Evolutionary conservation across 2,797 vertebrate species (phyloP), one percentile per base, ranked within the genome.

Genomic region (Cynopterus sphinx): DNA sequence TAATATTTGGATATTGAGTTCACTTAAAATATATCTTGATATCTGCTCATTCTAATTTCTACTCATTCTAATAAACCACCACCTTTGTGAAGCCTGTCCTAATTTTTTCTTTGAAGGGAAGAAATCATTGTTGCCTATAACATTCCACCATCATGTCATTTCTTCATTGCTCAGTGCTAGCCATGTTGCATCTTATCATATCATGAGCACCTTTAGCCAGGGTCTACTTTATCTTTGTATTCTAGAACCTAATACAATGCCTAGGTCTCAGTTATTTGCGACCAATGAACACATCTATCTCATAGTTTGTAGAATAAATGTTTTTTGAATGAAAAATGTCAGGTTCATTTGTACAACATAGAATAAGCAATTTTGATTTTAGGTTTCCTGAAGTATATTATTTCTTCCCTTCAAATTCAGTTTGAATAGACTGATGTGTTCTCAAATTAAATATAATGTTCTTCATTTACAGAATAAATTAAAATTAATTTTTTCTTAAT

Each of bases 381-480:
- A 74, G n/a, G 36, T 11, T 93, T 92, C 31, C n/a, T 63, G 73
- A 19, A 67, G 57, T 79, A 31, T 85, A 39, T 15, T 85, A 73
- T 90, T 94, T 86, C 77, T 88, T 6, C 8, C 57, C 33, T 94
- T 95, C 33, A 70, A 70, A 94, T 84, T 87, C 87, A 87, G n/a
- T 91, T 92, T 83, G 67, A 95, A 70, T 92, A 77, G 55, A 81
- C 15, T 89, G 51, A 51, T 79, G 19, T 79, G 33, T 92, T 95
- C 85, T 73, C 94, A 94, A 98, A 94, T 96, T 97, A 96, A 95
- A 91, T 75, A 81, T 93, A 95, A 94, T 96, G 55, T 61, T 96
- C 43, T 83, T 95, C 96, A 96, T 94, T 97, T 97, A 94, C 53
- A 75, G 61, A 88, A 97, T 92, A 96, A 97, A 96, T 96, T 95